Evolutionary conservation across 2,888 invertebrate genomes (phyloP).

Genomic region (Oxycera nigricornis): DNA sequence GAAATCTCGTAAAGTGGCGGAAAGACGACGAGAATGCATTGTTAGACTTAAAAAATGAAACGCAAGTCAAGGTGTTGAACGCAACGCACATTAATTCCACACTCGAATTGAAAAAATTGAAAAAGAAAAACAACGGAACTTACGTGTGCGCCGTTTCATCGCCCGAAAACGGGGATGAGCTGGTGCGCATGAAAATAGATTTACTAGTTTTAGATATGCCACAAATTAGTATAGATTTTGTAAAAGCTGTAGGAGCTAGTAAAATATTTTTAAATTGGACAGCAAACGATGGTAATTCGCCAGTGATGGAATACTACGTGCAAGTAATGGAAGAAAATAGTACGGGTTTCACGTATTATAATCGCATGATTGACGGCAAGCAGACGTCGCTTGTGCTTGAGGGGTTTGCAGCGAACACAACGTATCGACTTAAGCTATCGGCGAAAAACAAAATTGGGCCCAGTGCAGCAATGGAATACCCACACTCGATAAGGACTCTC

Average conservation of each 20-base stretch:
- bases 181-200: slow-evolving; percentile 61
- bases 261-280: slow-evolving; percentile 86
- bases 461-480: slow-evolving; percentile 65
- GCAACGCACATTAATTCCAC: slow-evolving; percentile 68
- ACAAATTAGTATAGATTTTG: slow-evolving; percentile 72
- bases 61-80: slow-evolving; percentile 62
- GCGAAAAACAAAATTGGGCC: slow-evolving; percentile 73
- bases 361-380: slow-evolving; percentile 68
- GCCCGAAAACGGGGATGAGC: slow-evolving; percentile 54
- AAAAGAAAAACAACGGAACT: slow-evolving; percentile 77
- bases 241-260: slow-evolving; percentile 76
- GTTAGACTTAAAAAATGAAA: slow-evolving; percentile 59
- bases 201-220: slow-evolving; percentile 74
- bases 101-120: slow-evolving; percentile 66
- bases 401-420: slow-evolving; percentile 69
- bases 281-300: slow-evolving; percentile 76
- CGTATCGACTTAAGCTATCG: slow-evolving; percentile 71
- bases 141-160: slow-evolving; percentile 66
- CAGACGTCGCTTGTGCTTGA: slow-evolving; percentile 75
- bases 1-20: slow-evolving; percentile 63
- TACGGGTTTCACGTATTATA: slow-evolving; percentile 67
- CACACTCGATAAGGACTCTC: slow-evolving; percentile 69
- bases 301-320: slow-evolving; percentile 68
- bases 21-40: slow-evolving; percentile 63
- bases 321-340: slow-evolving; percentile 66